Base-by-base conservation (phyloP, 2,888 invertebrate species). In the Calameuta pallipes region DNA sequence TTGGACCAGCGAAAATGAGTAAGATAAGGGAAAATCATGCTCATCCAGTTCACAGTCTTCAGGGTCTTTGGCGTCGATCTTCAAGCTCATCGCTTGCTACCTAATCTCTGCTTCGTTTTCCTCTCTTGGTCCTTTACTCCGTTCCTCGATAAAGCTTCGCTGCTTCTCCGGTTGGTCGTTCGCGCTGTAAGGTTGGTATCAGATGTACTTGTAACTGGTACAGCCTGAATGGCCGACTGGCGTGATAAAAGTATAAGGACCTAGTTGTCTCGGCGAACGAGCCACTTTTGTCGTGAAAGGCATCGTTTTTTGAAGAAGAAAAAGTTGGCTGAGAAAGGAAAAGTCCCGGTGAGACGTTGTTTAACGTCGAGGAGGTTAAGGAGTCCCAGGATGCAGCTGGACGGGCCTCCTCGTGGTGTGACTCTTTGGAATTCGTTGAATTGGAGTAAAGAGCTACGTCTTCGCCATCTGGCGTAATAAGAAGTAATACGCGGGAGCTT, bases 401-500 rank as follows among this genome's bases (percentile, higher is more conserved):
- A 2, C 23, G 9, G 56, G 23, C 9, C 41, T 41, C 15, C 41
- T 2, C 15, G 15, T 15, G 15, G 0, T 6, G 2, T 6, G 41
- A 9, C 56, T 56, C 23, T 23, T 56, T 15, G 56, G 9, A 56
- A 56, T 23, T 56, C 2, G 23, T 23, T 56, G 23, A 56, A 56
- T 56, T 23, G 23, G 56, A 56, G 56, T 2, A 23, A 56, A 56
- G 56, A 56, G 56, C 56, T 56, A 56, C 56, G 56, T 56, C 56
- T 23, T 23, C 23, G 23, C 23, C 56, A 56, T 56, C 56, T 56
- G 56, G 56, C 23, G 56, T 37, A 56, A 56, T 23, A 56, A 23
- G 56, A 56, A 56, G 56, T 56, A 56, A 56, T 56, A 56, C 71
- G 71, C 71, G 34, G 30, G 30, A 74, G 83, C 86, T 86, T 83